Evolutionary conservation across 2,113 vertebrate genomes (phyloP), one percentile per base, ranked within the genome.

Genomic region (Aphyosemion australe): DNA sequence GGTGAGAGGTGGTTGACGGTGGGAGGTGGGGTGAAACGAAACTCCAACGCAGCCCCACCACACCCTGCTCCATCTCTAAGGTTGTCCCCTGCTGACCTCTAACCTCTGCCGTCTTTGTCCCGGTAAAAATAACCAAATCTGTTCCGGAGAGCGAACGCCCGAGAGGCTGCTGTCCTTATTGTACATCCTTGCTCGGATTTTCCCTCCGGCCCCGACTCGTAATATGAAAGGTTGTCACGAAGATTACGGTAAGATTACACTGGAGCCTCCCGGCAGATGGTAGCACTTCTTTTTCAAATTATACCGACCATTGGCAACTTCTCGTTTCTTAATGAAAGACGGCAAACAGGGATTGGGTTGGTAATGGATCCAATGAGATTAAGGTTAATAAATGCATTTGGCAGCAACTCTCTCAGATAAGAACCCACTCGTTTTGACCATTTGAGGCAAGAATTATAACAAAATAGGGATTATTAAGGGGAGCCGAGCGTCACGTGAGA

Each of bases 61-160:
- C 79, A 76, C 65, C 48, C 63, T 2, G 53, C 74, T 73, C 85
- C 74, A 82, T 86, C 80, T 84, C 81, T 82, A 80, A 76, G 85
- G 82, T 84, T 84, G 84, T 84, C 72, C 82, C 85, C 78, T 72
- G 73, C 63, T 82, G 90, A 92, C 89, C 93, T 90, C 68, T 93
- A 65, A 93, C 93, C 91, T 67, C 67, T 65, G 41, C 51, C 11
- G 76, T 65, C 87, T 90, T 92, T 92, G 88, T 92, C 77, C 72
- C 34, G 66, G 80, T 72, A 86, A 88, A 91, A 91, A 91, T 89
- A 91, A 90, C 89, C 80, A 92, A 89, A 91, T 79, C 84, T 76
- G 88, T 83, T 91, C 78, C 20, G 26, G 26, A 26, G 26, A 64
- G 75, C 76, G 74, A 76, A 80, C 71, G 82, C 75, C 83, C 65